Percentiles rank a stretch among this genome's conserved stretches.
Evolutionary conservation across 2,113 vertebrate genomes (phyloP).

Genomic region (Nyctereutes procyonoides): DNA sequence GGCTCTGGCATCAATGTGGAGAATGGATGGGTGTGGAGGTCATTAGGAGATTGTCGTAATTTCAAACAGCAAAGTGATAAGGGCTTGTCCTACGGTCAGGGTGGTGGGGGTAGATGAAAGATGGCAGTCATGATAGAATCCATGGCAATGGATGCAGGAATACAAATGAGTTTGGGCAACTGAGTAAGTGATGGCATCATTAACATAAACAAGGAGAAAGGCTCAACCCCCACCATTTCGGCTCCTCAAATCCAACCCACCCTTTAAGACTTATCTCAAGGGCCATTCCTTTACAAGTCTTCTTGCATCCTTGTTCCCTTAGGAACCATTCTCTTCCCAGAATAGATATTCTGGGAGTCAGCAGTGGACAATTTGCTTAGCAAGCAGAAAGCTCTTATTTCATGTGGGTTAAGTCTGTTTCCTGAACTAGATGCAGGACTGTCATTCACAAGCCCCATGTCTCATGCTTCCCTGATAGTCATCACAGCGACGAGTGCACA

Average conservation of each 20-base stretch:
- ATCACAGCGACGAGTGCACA: not conserved
- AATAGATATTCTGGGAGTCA: not conserved
- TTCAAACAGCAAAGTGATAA: not conserved
- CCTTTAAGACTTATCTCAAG: not conserved
- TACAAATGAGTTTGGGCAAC: not conserved
- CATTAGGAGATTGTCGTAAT: not conserved
- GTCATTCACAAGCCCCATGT: not conserved
- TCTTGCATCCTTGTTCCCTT: not conserved
- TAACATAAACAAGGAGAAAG: not conserved
- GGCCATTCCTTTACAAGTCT: not conserved
- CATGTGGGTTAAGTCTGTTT: not conserved
- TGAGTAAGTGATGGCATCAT: not conserved
- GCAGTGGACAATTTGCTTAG: not conserved
- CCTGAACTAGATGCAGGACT: not conserved
- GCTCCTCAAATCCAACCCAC: not conserved
- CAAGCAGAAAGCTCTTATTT: not conserved
- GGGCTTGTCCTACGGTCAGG: not conserved
- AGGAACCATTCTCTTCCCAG: not conserved
- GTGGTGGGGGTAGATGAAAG: not conserved
- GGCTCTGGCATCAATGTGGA: not conserved
- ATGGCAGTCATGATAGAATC: not conserved
- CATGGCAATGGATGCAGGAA: not conserved
- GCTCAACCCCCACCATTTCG: not conserved
- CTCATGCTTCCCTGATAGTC: not conserved
- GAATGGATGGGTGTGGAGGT: not conserved